Evolutionary conservation across 2,888 invertebrate genomes (phyloP), one percentile per base, ranked within the genome.

Genomic region (Elysia crispata): DNA sequence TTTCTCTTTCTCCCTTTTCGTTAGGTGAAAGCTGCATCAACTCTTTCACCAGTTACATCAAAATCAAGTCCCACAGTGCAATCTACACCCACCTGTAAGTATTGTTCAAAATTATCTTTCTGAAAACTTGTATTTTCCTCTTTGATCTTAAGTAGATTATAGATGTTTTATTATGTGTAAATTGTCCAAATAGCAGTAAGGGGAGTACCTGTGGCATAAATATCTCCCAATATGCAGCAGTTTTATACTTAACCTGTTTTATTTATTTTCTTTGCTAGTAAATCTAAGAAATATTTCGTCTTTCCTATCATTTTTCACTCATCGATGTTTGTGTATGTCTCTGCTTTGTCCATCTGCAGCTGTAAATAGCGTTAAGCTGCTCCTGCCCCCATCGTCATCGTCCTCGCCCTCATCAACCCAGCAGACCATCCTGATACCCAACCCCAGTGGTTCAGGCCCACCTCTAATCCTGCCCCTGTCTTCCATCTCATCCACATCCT

Each of bases 301-400:
- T n/a, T n/a, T n/a, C n/a, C n/a, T n/a, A n/a, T n/a, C n/a, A n/a
- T n/a, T n/a, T n/a, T n/a, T n/a, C n/a, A n/a, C n/a, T n/a, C n/a
- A n/a, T n/a, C n/a, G n/a, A n/a, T n/a, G n/a, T n/a, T n/a, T n/a
- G n/a, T n/a, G n/a, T n/a, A n/a, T 41, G 41, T 6, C 41, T 41
- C 11, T 50, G 30, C 41, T 72, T 41, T 50, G 13, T 41, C 78
- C 76, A 41, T 69, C 80, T 76, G 75, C 80, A 31, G 70, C 80
- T 80, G 80, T 80, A 76, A 80, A 80, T 76, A 80, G 80, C 33
- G 41, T 41, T 41, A 79, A 79, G 78, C 33, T 77, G 72, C 60
- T 79, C 74, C 54, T 80, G 69, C 69, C 60, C 0, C 49, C 80
- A n/a, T 18, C 80, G 28, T 60, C 79, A 13, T 80, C 80, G 13